Conservation (phyloP, 2,797 vertebrate species). For the Anabacerthia variegaticeps region DNA sequence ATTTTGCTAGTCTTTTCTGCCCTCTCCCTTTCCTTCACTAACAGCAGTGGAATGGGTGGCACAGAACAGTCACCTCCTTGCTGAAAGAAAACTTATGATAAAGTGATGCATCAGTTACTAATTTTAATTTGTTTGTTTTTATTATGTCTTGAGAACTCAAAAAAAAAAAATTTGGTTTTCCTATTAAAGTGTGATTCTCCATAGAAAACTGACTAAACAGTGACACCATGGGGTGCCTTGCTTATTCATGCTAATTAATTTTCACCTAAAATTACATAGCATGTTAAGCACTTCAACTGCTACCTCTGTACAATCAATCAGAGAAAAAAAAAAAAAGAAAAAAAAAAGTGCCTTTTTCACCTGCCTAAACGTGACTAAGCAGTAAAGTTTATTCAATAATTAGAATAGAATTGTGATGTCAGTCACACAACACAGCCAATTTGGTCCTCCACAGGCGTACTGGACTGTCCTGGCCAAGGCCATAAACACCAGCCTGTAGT, state of each 20-base stretch:
- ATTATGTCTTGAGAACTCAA: background rate
- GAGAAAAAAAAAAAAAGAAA: background rate
- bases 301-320: background rate
- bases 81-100: conserved; percentile 7
- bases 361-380: background rate
- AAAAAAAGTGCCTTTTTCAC: background rate
- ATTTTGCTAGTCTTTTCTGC: background rate
- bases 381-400: background rate
- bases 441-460: background rate
- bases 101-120: conserved; percentile 36
- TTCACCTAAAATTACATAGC: background rate
- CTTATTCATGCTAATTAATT: conserved; percentile 11
- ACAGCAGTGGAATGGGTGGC: background rate
- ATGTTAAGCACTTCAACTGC: background rate
- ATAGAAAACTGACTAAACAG: conserved; percentile 45
- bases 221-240: conserved; percentile 42
- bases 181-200: background rate
- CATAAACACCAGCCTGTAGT: rapidly evolving
- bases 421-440: background rate
- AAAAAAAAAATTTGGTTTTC: background rate
- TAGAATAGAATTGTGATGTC: background rate
- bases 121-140: conserved; percentile 45
- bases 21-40: background rate
- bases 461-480: background rate
- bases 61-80: background rate